Evolutionary conservation across 2,888 invertebrate species (phyloP).

Genomic region (Aleiodes alternator): DNA sequence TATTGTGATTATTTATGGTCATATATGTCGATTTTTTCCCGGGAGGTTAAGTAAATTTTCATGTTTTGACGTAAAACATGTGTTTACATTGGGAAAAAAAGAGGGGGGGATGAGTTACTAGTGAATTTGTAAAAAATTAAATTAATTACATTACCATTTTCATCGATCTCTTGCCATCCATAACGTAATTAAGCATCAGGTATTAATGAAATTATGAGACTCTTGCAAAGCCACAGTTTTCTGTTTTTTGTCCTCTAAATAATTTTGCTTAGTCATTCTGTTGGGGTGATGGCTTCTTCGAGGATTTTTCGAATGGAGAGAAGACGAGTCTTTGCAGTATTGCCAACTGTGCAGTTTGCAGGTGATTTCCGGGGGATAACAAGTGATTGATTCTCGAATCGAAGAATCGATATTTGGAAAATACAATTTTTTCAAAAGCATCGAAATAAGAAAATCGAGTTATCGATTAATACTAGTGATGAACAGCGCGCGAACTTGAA

Average conservation of each 20-base stretch:
- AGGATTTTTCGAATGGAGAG: background rate
- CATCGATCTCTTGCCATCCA: slow-evolving; percentile 66
- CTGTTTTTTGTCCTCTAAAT: slow-evolving; percentile 63
- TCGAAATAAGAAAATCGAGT: too few relatives aligned
- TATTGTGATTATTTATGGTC: too few relatives aligned
- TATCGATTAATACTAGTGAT: too few relatives aligned
- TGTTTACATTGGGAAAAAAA: slow-evolving; percentile 6
- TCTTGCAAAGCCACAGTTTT: slow-evolving; percentile 57
- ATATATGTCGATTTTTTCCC: too few relatives aligned
- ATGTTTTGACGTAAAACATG: slow-evolving; percentile 41
- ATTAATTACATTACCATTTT: slow-evolving; percentile 66
- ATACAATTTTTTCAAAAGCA: too few relatives aligned
- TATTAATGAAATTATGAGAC: slow-evolving; percentile 51
- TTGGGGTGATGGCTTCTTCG: slow-evolving; percentile 7
- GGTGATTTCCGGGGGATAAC: too few relatives aligned
- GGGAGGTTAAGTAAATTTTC: slow-evolving; percentile 43
- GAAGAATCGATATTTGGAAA: too few relatives aligned
- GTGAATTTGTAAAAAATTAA: background rate
- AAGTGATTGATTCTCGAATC: too few relatives aligned
- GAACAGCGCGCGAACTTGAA: too few relatives aligned
- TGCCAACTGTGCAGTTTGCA: too few relatives aligned
- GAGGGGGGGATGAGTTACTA: background rate
- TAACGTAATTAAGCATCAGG: slow-evolving; percentile 54
- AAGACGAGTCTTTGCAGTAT: too few relatives aligned
- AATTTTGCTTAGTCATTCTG: slow-evolving; percentile 71